Base-by-base conservation (phyloP, 2,888 invertebrate species). In the Leucophenga montana region DNA sequence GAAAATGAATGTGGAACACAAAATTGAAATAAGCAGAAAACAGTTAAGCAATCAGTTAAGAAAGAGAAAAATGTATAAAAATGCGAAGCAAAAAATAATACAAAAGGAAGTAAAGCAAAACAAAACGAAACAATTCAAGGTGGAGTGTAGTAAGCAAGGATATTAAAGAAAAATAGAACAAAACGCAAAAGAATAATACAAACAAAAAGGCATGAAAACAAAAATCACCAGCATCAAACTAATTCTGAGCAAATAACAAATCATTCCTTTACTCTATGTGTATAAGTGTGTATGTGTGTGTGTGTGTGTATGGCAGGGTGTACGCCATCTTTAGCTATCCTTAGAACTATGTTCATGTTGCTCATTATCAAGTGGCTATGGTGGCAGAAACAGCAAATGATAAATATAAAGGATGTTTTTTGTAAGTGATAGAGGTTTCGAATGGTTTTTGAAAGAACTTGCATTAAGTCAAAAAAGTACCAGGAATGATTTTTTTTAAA, bases 201-300 rank as follows among this genome's bases (percentile, higher is more conserved):
- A 62, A 67, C 71, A 71, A 70, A 68, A 66, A 48, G 66, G 67
- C 39, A 72, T 61, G 64, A 67, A 72, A 71, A 57, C 62, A 71
- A 62, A 69, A 73, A 72, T 71, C 71, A 71, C 46, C 66, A 65
- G 53, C 71, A 76, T 78, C 77, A 73, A 78, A 82, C 83, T 84
- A 84, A 84, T 84, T 84, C 76, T 75, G 65, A 74, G 83, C 84
- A 84, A 83, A 83, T 80, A 84, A 84, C 81, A 83, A 84, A 83
- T 82, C 84, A 82, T 80, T 77, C 68, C 56, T 31, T 18, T 53
- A 8, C 8, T 11, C 5, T 39, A 11, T 48, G 3, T 48, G 62
- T 13, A 16, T 39, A 8, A 1, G 39, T 39, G 11, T 39, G 9
- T 39, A 33, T 8, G 33, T 5, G 33, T 33, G 11, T 39, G 11